These are phyloP conservation scores for Gnatocerus cornutus DNA, from an alignment of 2,888 invertebrate species.

Conservation along the genomic window DNA sequence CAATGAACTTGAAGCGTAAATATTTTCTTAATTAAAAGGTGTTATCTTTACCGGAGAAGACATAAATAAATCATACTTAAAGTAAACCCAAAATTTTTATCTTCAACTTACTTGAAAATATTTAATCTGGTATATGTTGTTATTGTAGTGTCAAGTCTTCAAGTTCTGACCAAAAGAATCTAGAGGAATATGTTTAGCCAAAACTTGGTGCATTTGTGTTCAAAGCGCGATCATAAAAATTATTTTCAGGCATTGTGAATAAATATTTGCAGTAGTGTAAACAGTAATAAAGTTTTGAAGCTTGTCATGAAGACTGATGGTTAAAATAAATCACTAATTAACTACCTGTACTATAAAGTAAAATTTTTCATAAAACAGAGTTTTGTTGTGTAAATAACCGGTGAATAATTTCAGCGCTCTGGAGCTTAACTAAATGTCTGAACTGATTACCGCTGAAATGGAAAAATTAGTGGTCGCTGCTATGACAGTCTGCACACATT, in stretches of 20 bases:
- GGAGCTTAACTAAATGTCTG: too few species aligned
- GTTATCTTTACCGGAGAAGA: conserved; percentile 19
- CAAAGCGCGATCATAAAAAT: conserved; percentile 4
- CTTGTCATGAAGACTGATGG: conserved; percentile 4
- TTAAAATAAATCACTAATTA: too few species aligned
- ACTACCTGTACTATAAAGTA: too few species aligned
- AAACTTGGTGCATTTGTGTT: neutral
- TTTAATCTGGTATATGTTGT: neutral
- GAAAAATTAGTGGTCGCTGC: too few species aligned
- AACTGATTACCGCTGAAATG: too few species aligned
- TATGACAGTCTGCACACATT: too few species aligned
- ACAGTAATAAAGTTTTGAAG: conserved; percentile 27
- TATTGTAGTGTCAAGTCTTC: neutral
- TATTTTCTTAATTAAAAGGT: conserved; percentile 35
- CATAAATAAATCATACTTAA: conserved; percentile 29
- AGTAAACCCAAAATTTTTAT: conserved; percentile 24
- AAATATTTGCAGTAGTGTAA: conserved; percentile 26
- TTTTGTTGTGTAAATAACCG: too few species aligned
- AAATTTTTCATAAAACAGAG: neutral
- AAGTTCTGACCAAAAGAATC: neutral
- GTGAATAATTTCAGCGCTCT: too few species aligned
- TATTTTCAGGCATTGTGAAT: conserved; percentile 18
- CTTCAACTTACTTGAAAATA: neutral
- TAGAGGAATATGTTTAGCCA: neutral
- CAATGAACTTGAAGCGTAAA: conserved; percentile 24